Percentiles rank a stretch among this genome's conserved stretches.
phyloP scores from a whole-genome alignment of 2,888 invertebrate species.

The Lasioglossum malachurum region DNA sequence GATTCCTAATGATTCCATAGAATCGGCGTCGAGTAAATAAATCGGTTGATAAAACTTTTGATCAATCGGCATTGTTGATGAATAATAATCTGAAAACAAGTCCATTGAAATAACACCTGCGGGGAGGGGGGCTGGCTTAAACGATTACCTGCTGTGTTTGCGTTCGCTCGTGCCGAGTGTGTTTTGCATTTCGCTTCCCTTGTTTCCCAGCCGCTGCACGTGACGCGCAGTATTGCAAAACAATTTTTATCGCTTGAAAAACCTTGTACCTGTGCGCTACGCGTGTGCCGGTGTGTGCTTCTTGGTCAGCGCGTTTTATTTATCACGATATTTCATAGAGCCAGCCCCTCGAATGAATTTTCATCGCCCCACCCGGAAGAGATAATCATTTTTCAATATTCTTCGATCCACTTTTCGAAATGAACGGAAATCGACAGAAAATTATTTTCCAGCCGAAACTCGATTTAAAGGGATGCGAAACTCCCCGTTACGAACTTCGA shows the following conservation, averaged over 20 bases:
- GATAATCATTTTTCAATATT: constrained; percentile 15
- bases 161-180: constrained; percentile 26
- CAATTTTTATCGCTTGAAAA: constrained; percentile 51
- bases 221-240: constrained; percentile 47
- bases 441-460: neutral
- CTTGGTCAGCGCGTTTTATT: constrained; percentile 16
- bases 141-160: constrained; percentile 37
- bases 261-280: constrained; percentile 9
- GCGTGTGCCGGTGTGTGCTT: neutral
- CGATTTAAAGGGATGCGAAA: neutral
- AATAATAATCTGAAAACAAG: constrained; percentile 27
- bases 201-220: constrained; percentile 42
- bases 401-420: neutral
- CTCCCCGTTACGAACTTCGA: neutral
- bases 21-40: neutral
- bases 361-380: neutral
- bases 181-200: constrained; percentile 51
- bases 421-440: neutral
- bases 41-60: constrained; percentile 12
- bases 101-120: constrained; percentile 36
- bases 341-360: neutral
- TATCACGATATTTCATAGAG: constrained; percentile 11
- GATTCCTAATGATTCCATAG: neutral
- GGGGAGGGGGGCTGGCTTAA: neutral
- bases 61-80: constrained; percentile 22